Percentiles rank a stretch among this genome's conserved stretches.
Evolutionary conservation across 2,113 vertebrate species (phyloP).

Genomic region (Trematomus loennbergii): DNA sequence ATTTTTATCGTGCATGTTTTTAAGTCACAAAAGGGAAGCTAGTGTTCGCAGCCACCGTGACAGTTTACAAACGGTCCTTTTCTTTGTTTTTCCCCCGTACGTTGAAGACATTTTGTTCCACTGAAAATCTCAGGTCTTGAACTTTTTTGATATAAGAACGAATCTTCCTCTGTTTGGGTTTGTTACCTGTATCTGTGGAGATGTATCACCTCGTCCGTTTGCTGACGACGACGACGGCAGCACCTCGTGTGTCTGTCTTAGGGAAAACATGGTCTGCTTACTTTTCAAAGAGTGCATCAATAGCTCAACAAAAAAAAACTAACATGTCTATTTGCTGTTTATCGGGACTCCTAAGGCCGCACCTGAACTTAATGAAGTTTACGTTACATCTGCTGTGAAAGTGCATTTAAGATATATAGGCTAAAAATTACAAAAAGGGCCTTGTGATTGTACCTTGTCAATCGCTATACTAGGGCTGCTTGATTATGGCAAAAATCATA

Average conservation of each 20-base stretch:
- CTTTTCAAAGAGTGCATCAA: constrained; percentile 41
- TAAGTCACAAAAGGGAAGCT: constrained; percentile 91
- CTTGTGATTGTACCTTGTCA: constrained; percentile 75
- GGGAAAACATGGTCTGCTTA: constrained; percentile 57
- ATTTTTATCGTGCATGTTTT: constrained; percentile 90
- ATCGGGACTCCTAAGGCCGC: constrained; percentile 26
- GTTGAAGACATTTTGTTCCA: constrained; percentile 88
- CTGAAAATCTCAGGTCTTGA: constrained; percentile 86
- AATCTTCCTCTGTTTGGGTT: constrained; percentile 73
- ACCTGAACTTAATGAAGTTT: constrained; percentile 49
- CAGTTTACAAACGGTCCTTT: constrained; percentile 95
- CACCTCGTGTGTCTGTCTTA: constrained; percentile 18
- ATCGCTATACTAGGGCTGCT: constrained; percentile 71
- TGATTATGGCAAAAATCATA: too few relatives aligned
- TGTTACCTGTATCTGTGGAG: constrained; percentile 63
- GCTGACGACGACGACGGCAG: constrained; percentile 30
- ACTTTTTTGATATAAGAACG: constrained; percentile 76
- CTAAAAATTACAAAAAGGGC: constrained; percentile 60
- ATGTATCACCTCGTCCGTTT: constrained; percentile 48
- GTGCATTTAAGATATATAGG: constrained; percentile 70
- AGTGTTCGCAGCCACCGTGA: constrained; percentile 82
- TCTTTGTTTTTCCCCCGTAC: constrained; percentile 94
- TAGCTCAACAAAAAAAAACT: background rate
- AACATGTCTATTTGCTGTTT: constrained; percentile 28
- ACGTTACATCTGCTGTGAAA: constrained; percentile 75